A percentile compares a stretch with the other conserved stretches of the same genome.
Evolutionary conservation across 2,113 vertebrate genomes (phyloP).

Genomic region (Stegastes partitus): DNA sequence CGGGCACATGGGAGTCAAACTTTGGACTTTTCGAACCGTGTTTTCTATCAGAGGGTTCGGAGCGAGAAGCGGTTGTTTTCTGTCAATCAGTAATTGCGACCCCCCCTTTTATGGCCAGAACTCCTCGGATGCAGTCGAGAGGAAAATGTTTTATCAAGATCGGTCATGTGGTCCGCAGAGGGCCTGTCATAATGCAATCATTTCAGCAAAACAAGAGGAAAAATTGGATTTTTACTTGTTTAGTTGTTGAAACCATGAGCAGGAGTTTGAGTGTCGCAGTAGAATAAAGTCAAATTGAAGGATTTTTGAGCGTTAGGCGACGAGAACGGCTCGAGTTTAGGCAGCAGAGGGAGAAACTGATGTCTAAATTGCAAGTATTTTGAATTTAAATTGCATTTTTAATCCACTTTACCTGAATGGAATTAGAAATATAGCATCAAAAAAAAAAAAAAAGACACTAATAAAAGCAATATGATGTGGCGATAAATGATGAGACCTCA

Average conservation of each 20-base stretch:
- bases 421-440: too few relatives aligned
- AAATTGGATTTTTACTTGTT: conserved; percentile 35
- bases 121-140: conserved; percentile 12
- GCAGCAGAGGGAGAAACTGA: not conserved
- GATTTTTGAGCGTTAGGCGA: not conserved
- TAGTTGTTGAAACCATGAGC: not conserved
- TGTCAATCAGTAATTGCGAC: conserved; percentile 54
- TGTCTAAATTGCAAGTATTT: not conserved
- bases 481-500: too few relatives aligned
- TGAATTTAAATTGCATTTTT: not conserved
- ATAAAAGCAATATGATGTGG: too few relatives aligned
- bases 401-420: too few relatives aligned
- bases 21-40: conserved; percentile 42
- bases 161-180: conserved; percentile 42
- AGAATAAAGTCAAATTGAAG: conserved; percentile 1
- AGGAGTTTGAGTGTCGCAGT: conserved; percentile 5
- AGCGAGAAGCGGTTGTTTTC: conserved; percentile 45
- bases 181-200: conserved; percentile 34
- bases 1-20: conserved; percentile 38
- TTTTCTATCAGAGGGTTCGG: conserved; percentile 38
- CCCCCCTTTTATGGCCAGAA: conserved; percentile 29
- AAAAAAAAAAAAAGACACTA: too few relatives aligned
- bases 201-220: conserved; percentile 2
- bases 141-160: conserved; percentile 44
- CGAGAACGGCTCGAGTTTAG: not conserved